phyloP scores from a whole-genome alignment of 1,140 invertebrate species.

The Drosophila rhopaloa region DNA sequence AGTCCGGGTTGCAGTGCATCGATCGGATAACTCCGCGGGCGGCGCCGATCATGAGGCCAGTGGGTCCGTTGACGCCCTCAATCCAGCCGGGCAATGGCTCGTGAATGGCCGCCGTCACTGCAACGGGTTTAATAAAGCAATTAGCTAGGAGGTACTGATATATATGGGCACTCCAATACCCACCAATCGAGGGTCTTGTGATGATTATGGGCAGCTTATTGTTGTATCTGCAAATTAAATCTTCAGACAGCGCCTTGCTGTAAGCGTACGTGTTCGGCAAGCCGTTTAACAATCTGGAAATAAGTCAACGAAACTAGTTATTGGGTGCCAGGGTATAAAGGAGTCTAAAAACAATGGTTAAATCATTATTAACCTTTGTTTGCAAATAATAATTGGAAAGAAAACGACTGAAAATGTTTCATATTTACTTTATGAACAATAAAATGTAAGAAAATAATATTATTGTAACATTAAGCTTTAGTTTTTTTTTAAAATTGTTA shows the following conservation, averaged over 20 bases:
- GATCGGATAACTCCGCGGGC: conserved; percentile 92
- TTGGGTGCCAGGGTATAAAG: conserved; percentile 7
- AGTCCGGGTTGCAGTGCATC: conserved; percentile 88
- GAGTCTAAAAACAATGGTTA: not conserved
- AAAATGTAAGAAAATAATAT: no score
- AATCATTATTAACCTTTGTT: not conserved
- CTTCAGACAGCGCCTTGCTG: conserved; percentile 91
- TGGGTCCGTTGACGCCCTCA: conserved; percentile 97
- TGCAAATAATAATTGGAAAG: not conserved
- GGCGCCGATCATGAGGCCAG: conserved; percentile 90
- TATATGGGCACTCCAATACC: conserved; percentile 51
- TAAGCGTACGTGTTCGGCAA: conserved; percentile 93
- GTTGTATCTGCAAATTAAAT: conserved; percentile 87
- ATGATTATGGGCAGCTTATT: conserved; percentile 88
- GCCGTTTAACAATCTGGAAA: conserved; percentile 88
- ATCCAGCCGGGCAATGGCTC: conserved; percentile 94
- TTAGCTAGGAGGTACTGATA: conserved; percentile 19
- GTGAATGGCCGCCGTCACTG: conserved; percentile 89
- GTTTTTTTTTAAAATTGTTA: no score
- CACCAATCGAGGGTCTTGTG: conserved; percentile 91
- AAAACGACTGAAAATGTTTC: no score
- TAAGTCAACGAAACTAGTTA: conserved; percentile 20
- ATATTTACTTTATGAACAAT: no score
- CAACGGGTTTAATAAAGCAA: conserved; percentile 45
- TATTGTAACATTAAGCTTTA: no score